A percentile compares a stretch with the other conserved stretches of the same genome.
Conservation (phyloP, 2,888 invertebrate genomes). For the Cetonia aurata region DNA sequence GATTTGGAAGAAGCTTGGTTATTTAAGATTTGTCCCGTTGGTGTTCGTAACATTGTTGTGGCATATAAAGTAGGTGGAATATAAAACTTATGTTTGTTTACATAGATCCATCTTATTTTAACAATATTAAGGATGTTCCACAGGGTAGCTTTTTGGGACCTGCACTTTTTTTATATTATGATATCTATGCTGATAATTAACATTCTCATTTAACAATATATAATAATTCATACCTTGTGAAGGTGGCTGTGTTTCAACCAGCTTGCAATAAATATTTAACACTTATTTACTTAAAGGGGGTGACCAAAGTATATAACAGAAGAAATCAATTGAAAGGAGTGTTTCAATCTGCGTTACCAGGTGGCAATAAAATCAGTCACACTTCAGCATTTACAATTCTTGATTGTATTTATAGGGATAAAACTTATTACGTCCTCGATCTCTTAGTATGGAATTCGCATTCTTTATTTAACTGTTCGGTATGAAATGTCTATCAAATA, state of each 20-base stretch:
- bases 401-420: slow-evolving; percentile 83
- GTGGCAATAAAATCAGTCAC: slow-evolving; percentile 70
- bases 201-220: too few relatives aligned
- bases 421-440: slow-evolving; percentile 84
- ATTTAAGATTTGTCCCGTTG: slow-evolving; percentile 85
- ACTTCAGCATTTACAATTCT: slow-evolving; percentile 75
- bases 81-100: background rate
- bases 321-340: slow-evolving; percentile 60
- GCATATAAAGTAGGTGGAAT: slow-evolving; percentile 71
- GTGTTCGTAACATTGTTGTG: slow-evolving; percentile 84
- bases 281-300: slow-evolving; percentile 24
- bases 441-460: slow-evolving; percentile 84
- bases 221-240: background rate
- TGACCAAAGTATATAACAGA: slow-evolving; percentile 41
- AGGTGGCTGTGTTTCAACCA: background rate
- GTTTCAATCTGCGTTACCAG: slow-evolving; percentile 79
- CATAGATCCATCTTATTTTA: too few relatives aligned
- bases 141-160: too few relatives aligned
- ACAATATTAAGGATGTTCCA: too few relatives aligned
- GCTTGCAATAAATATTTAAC: background rate
- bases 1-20: slow-evolving; percentile 81
- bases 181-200: too few relatives aligned
- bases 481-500: slow-evolving; percentile 63
- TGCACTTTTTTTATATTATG: too few relatives aligned
- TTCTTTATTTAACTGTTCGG: slow-evolving; percentile 80